These are phyloP conservation scores for Callocephalon fimbriatum DNA, from an alignment of 2,113 vertebrate genomes.

Conservation along the genomic window DNA sequence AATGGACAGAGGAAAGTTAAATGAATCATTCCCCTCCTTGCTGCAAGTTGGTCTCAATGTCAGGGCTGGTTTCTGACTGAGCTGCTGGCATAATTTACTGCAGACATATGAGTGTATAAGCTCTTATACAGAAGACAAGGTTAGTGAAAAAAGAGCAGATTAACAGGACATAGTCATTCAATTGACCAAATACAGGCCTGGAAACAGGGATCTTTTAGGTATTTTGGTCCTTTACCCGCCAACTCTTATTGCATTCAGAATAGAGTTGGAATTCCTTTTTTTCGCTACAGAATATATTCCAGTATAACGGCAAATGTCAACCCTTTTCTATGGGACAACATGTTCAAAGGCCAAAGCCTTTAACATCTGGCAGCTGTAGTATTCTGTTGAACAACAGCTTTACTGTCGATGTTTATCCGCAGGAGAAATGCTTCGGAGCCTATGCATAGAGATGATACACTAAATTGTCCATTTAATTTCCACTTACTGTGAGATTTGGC, in stretches of 20 bases:
- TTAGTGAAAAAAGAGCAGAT: not conserved
- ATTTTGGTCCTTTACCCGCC: not conserved
- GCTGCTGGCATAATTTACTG: not conserved
- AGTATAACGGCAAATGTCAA: not conserved
- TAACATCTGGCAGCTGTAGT: constrained; percentile 42
- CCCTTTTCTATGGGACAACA: not conserved
- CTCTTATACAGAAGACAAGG: not conserved
- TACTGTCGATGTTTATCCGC: constrained; percentile 38
- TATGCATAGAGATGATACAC: constrained; percentile 62
- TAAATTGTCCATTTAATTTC: constrained; percentile 79
- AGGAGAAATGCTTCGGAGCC: constrained; percentile 44
- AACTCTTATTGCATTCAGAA: not conserved
- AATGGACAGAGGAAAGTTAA: not conserved
- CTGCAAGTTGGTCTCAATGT: not conserved
- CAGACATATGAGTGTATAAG: not conserved
- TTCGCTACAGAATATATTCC: not conserved
- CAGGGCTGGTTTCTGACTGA: not conserved
- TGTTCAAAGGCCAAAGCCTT: not conserved
- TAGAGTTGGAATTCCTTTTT: not conserved
- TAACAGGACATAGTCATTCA: not conserved
- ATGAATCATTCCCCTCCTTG: not conserved
- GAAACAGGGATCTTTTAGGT: not conserved
- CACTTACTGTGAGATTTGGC: constrained; percentile 65
- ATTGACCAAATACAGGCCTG: not conserved
- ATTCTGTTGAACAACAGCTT: constrained; percentile 61